Base-by-base conservation (phyloP, 37 sponge, comb jelly and placozoan species). In the Ianthella basta region DNA sequence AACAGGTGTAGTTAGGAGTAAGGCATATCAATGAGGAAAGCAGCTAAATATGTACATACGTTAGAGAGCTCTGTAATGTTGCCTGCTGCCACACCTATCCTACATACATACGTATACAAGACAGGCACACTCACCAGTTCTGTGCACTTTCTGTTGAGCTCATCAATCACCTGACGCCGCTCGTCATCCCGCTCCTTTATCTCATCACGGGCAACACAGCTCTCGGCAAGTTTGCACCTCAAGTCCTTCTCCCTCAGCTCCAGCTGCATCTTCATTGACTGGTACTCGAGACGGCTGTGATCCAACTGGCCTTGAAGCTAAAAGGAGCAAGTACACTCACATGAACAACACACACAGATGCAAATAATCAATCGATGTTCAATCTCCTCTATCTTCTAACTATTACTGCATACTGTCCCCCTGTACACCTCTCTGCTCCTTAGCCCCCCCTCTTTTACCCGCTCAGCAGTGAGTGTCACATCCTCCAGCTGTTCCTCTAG, bases 251-350 rank as follows among this genome's bases (percentile, higher is more conserved):
- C 30, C 18, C n/a, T 21, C 79, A 88, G 23, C 56, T 83, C 56
- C 55, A 69, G 61, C 39, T 83, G 32, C 6, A 68, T 83, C 79
- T 36, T 35, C 33, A 88, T 78, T 29, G 79, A 57, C 57, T 88
- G 84, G 54, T 83, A 41, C 29, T 88, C 74, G 16, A 83, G 29
- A 19, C 24, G 83, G 72, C 80, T 25, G 33, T 27, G 25, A 15
- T 56, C 33, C 38, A 88, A 44, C 68, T 88, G 79, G 16, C 37
- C 40, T 4, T 41, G 27, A n/a, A 68, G 30, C 87, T 87, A 30
- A 4, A 50, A n/a, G 54, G 6, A 25, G 21, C 56, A 63, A 34
- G 19, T 0, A 23, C 21, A 0, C 0, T 34, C 15, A 0, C 50
- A 24, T 32, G 30, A 44, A 44, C 50, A 10, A 8, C 50, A 44